A percentile compares a stretch with the other conserved stretches of the same genome.
Evolutionary conservation across 2,888 invertebrate species (phyloP).

Genomic region (Fragum sueziense): DNA sequence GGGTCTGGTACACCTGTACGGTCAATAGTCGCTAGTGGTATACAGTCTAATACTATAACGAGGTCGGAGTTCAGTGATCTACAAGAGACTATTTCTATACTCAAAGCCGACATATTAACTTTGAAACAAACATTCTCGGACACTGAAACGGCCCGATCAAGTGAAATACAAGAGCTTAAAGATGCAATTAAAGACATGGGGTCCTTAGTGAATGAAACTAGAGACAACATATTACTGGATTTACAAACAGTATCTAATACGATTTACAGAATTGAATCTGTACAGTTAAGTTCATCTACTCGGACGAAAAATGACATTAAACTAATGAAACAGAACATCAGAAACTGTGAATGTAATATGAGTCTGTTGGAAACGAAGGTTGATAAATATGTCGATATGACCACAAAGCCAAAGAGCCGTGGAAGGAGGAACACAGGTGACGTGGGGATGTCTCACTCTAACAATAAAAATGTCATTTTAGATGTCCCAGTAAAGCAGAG

Average conservation of each 20-base stretch:
- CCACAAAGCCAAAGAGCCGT: too few species aligned
- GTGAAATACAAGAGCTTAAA: neutral
- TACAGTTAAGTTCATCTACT: neutral
- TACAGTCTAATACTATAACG: neutral
- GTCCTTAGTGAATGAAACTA: neutral
- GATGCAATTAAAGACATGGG: neutral
- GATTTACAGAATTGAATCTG: neutral
- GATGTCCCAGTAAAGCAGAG: too few species aligned
- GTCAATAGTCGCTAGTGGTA: neutral
- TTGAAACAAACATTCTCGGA: neutral
- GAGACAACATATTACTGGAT: neutral
- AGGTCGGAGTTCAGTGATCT: neutral
- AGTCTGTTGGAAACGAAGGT: too few species aligned
- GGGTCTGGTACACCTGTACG: neutral
- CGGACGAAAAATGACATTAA: slow-evolving; percentile 3
- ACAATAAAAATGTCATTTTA: too few species aligned
- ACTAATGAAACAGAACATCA: neutral
- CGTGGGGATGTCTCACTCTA: too few species aligned
- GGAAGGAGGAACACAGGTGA: too few species aligned
- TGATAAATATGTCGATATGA: too few species aligned
- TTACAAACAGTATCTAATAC: neutral
- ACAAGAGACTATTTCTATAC: neutral
- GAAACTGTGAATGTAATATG: neutral
- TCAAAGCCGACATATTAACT: neutral
- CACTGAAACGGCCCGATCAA: too few species aligned